phyloP scores from a whole-genome alignment of 2,113 vertebrate species.

The western clawed frog (Xenopus tropicalis) region DNA sequence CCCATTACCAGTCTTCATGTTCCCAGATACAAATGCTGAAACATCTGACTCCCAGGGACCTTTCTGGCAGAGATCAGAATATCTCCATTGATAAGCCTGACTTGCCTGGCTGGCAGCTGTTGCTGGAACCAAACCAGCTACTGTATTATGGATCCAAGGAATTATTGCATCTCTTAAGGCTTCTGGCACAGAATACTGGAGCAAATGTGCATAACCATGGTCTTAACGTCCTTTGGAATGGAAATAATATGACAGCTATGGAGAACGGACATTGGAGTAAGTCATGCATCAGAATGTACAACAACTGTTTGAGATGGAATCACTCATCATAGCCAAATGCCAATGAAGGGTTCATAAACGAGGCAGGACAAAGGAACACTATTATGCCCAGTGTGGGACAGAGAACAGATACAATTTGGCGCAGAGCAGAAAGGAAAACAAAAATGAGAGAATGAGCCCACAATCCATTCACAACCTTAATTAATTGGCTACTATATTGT shows the following conservation, averaged over 20 bases:
- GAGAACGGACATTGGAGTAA: neutral
- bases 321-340: neutral
- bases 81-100: neutral
- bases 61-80: neutral
- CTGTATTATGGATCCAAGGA: constrained; percentile 1
- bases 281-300: neutral
- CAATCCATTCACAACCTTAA: too few relatives aligned
- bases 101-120: neutral
- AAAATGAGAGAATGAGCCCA: too few relatives aligned
- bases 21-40: neutral
- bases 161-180: neutral
- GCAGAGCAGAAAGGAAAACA: too few relatives aligned
- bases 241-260: neutral
- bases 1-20: neutral
- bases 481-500: too few relatives aligned
- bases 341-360: neutral
- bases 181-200: neutral
- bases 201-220: neutral
- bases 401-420: too few relatives aligned
- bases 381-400: too few relatives aligned
- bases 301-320: neutral
- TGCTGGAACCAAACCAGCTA: neutral
- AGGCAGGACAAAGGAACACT: neutral
- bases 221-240: neutral
- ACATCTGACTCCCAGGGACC: neutral